Evolutionary conservation across 2,888 invertebrate species (phyloP).

Genomic region (Nineta flava): DNA sequence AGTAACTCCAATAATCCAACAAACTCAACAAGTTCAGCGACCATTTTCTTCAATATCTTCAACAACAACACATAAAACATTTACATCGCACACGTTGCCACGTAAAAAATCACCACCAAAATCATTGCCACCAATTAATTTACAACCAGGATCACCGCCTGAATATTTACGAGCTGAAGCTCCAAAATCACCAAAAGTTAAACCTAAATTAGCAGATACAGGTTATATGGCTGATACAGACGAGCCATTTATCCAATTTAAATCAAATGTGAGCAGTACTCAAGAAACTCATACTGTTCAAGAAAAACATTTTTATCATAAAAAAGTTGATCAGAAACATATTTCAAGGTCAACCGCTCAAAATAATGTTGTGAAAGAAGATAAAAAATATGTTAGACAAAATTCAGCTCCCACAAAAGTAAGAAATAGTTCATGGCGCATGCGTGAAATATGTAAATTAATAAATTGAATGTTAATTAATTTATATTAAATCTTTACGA

Average conservation of each 20-base stretch:
- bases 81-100: conserved; percentile 17
- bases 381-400: too few species aligned
- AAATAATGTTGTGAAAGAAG: conserved; percentile 10
- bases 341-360: conserved; percentile 14
- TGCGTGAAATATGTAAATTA: too few species aligned
- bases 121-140: conserved; percentile 19
- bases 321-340: conserved; percentile 15
- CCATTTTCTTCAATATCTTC: conserved; percentile 35
- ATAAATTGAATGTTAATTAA: too few species aligned
- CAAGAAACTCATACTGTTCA: conserved; percentile 20
- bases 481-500: too few species aligned
- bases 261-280: conserved; percentile 1
- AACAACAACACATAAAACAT: conserved; percentile 23
- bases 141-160: conserved; percentile 29
- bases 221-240: conserved; percentile 59
- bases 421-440: too few species aligned
- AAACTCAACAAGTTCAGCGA: conserved; percentile 15
- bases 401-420: too few species aligned
- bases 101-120: conserved; percentile 17
- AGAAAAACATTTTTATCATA: conserved; percentile 20
- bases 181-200: conserved; percentile 32
- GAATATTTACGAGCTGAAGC: conserved; percentile 22
- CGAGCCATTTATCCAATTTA: conserved; percentile 32
- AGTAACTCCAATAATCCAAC: too few species aligned
- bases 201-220: conserved; percentile 34